Evolutionary conservation across 1,140 invertebrate species (phyloP).

Genomic region (Protaetia brevitarsis): DNA sequence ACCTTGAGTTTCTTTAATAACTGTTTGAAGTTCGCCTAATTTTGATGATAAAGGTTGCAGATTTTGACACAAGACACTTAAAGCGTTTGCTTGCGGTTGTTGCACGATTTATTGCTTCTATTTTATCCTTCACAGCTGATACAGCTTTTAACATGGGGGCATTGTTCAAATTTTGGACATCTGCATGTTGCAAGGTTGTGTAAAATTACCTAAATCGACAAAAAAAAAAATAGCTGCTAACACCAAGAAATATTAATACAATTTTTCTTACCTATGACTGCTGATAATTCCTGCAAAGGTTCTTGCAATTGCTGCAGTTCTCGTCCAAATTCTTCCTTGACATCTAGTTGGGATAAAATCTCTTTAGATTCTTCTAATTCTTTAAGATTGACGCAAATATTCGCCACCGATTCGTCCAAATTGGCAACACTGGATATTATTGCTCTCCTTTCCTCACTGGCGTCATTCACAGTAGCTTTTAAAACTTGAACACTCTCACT

Average conservation of each 20-base stretch:
- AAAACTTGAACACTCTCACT: conserved; percentile 8
- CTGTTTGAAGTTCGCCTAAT: conserved; percentile 13
- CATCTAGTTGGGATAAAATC: neutral
- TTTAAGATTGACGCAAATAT: neutral
- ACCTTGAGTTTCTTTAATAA: neutral
- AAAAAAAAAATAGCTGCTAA: neutral
- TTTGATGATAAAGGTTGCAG: conserved; percentile 9
- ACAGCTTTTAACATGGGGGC: neutral
- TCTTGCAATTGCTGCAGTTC: neutral
- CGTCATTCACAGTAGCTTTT: conserved; percentile 20
- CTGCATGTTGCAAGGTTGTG: neutral
- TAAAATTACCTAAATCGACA: conserved; percentile 3
- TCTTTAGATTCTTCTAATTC: neutral
- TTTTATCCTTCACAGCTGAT: neutral
- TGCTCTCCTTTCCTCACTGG: neutral
- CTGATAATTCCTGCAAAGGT: conserved; percentile 23
- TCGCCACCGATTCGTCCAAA: neutral
- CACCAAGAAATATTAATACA: neutral
- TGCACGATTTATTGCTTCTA: neutral
- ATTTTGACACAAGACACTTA: conserved; percentile 2
- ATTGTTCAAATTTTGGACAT: neutral
- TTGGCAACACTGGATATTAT: neutral
- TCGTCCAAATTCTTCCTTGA: neutral
- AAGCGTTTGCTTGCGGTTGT: neutral
- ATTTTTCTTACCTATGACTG: conserved; percentile 11